Evolutionary conservation across 2,888 invertebrate species (phyloP).

Genomic region (Ptycholaimellus sp.): DNA sequence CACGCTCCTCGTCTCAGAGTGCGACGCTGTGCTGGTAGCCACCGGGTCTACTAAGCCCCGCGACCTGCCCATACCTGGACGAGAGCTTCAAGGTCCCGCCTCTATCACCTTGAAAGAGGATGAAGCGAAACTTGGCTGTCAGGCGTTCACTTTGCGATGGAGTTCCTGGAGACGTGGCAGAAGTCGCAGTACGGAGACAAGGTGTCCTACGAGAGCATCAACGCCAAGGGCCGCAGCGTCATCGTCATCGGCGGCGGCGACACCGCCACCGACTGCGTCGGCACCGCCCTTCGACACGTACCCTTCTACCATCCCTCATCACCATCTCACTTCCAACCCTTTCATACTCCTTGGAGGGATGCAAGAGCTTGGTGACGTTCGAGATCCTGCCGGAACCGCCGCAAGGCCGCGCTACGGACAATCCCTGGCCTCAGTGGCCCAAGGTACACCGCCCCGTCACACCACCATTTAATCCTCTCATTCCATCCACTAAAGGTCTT

Average conservation of each 20-base stretch:
- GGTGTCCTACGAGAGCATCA: constrained; percentile 35
- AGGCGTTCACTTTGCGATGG: constrained; percentile 93
- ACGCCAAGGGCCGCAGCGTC: constrained; percentile 75
- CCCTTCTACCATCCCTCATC: too few relatives aligned
- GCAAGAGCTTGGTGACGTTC: constrained; percentile 70
- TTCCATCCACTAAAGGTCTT: too few relatives aligned
- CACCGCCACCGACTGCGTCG: constrained; percentile 91
- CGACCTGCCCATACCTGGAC: constrained; percentile 40
- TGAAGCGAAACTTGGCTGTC: too few relatives aligned
- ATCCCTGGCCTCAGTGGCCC: constrained; percentile 98
- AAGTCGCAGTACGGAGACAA: constrained; percentile 57
- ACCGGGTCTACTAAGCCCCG: constrained; percentile 90
- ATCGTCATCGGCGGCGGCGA: constrained; percentile 66
- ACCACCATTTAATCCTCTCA: too few relatives aligned
- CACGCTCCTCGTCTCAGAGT: constrained; percentile 33
- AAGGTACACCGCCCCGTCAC: too few relatives aligned
- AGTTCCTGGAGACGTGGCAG: constrained; percentile 85
- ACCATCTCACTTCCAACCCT: too few relatives aligned
- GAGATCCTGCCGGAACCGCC: constrained; percentile 88
- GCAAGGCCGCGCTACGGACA: constrained; percentile 49
- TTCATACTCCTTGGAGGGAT: too few relatives aligned
- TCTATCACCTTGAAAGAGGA: too few relatives aligned
- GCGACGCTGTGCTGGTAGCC: constrained; percentile 64
- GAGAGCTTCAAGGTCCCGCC: constrained; percentile 36
- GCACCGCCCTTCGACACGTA: constrained; percentile 62